Percentiles rank a stretch among this genome's conserved stretches.
Evolutionary conservation across 2,888 invertebrate genomes (phyloP).

Genomic region (Ischnura elegans): DNA sequence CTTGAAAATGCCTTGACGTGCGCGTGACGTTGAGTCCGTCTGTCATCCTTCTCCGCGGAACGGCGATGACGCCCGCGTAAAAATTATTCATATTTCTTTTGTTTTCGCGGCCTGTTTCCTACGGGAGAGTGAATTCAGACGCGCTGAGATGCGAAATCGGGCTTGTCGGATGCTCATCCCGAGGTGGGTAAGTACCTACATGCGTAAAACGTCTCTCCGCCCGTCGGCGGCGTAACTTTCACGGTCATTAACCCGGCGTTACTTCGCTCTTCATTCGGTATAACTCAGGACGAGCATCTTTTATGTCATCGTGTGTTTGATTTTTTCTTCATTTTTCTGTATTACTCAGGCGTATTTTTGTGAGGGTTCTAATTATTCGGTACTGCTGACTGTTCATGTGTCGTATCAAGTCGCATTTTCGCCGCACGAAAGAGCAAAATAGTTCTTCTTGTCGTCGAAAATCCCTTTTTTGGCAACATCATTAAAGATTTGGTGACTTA

Average conservation of each 20-base stretch:
- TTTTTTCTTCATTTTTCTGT: neutral
- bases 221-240: neutral
- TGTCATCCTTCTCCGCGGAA: neutral
- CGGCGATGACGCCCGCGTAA: neutral
- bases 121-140: neutral
- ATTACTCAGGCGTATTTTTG: no score
- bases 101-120: neutral
- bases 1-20: slow-evolving; percentile 24
- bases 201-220: neutral
- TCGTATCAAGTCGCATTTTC: no score
- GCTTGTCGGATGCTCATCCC: neutral
- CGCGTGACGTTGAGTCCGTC: neutral
- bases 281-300: neutral
- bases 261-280: neutral
- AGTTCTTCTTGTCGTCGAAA: no score
- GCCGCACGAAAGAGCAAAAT: no score
- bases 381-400: no score
- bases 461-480: no score
- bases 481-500: no score
- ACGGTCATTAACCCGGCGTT: neutral
- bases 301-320: neutral
- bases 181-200: no score
- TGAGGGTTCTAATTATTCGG: no score
- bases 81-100: neutral
- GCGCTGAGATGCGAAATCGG: neutral